Conservation (phyloP, 1,140 invertebrate species). For the Olivierus martensii region DNA sequence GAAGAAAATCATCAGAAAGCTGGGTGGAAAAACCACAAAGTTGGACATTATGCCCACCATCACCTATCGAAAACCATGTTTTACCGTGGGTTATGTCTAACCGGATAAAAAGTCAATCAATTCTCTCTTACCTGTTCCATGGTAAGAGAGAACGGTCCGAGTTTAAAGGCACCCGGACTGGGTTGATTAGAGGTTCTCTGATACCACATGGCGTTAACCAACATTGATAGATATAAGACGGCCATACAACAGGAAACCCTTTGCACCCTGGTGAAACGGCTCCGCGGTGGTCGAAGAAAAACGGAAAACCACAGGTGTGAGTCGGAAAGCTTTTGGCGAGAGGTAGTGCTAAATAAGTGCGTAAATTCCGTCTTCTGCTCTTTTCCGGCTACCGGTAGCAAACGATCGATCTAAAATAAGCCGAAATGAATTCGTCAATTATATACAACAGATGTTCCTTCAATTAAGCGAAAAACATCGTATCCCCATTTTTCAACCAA, state of each 20-base stretch:
- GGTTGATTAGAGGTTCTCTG: constrained; percentile 16
- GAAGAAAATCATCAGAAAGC: constrained; percentile 35
- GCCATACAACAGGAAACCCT: constrained; percentile 37
- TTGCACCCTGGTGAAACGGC: constrained; percentile 35
- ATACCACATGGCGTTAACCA: constrained; percentile 41
- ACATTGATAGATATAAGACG: constrained; percentile 36
- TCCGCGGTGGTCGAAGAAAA: constrained; percentile 34
- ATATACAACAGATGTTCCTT: too few species aligned
- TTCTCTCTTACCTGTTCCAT: constrained; percentile 9
- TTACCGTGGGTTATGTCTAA: too few species aligned
- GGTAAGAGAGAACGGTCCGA: constrained; percentile 32
- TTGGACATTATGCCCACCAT: constrained; percentile 29
- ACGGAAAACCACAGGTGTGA: constrained; percentile 42
- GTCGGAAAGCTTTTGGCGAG: constrained; percentile 37
- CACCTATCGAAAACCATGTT: constrained; percentile 21
- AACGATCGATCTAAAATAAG: constrained; percentile 32
- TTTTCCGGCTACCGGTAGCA: constrained; percentile 35
- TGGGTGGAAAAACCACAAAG: constrained; percentile 36
- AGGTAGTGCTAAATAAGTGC: constrained; percentile 32
- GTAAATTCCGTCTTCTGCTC: constrained; percentile 33
- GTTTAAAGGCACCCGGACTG: constrained; percentile 22
- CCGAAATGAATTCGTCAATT: too few species aligned
- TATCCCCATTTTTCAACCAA: too few species aligned
- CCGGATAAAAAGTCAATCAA: too few species aligned
- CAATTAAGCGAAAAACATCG: too few species aligned